These are phyloP conservation scores for Pycnonotus jocosus DNA, from an alignment of 2,113 vertebrate genomes.

Conservation along the genomic window DNA sequence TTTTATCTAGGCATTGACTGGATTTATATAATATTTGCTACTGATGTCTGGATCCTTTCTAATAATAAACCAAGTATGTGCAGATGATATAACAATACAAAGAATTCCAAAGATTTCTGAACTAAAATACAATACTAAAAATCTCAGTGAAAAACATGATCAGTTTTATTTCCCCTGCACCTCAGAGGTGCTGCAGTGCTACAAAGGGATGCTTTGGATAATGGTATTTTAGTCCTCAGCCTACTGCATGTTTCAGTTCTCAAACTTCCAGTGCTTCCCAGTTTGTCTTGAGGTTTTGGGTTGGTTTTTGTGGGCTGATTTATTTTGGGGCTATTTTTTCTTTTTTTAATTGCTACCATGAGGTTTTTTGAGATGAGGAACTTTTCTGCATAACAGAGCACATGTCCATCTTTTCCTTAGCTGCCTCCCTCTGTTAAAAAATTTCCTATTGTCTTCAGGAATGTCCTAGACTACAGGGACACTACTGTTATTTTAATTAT, in stretches of 20 bases:
- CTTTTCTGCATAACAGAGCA: background rate
- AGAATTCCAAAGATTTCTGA: background rate
- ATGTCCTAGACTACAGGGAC: background rate
- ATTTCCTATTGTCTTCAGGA: background rate
- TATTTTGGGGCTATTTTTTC: background rate
- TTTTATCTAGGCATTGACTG: background rate
- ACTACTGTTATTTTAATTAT: background rate
- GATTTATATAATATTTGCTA: background rate
- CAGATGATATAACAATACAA: background rate
- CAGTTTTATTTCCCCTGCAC: rapidly evolving
- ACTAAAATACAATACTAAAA: background rate
- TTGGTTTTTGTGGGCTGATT: background rate
- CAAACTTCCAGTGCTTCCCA: background rate
- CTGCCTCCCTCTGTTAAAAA: background rate
- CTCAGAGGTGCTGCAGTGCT: background rate
- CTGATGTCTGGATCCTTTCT: background rate
- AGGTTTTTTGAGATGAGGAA: background rate
- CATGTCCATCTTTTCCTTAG: background rate
- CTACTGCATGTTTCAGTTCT: background rate
- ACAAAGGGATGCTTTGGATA: background rate
- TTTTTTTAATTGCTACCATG: background rate
- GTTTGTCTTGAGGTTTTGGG: background rate
- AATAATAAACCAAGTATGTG: background rate
- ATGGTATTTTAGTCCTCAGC: background rate
- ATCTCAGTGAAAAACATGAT: background rate